These are phyloP conservation scores for Drosophila guanche DNA, from an alignment of 1,140 invertebrate species.

Conservation along the genomic window DNA sequence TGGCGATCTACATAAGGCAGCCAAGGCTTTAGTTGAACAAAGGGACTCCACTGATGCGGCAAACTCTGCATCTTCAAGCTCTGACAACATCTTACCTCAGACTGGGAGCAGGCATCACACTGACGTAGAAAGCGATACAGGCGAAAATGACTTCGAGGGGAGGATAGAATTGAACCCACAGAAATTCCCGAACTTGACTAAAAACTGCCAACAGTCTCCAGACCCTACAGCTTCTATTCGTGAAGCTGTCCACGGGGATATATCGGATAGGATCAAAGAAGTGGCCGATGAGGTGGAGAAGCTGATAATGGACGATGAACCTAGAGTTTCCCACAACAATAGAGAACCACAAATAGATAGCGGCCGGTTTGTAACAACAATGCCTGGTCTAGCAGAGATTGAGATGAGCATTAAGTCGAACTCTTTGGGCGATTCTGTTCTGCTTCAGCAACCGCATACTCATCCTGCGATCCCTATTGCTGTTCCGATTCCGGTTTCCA, in stretches of 20 bases:
- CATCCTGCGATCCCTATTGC: constrained; percentile 2
- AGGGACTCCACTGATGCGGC: background rate
- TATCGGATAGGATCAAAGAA: constrained; percentile 87
- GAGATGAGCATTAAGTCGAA: constrained; percentile 20
- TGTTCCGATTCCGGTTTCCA: background rate
- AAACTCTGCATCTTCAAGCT: background rate
- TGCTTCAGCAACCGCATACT: background rate
- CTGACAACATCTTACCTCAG: background rate
- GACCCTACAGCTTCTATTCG: constrained; percentile 10
- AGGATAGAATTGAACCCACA: background rate
- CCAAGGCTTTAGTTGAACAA: background rate
- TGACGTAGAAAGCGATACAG: background rate
- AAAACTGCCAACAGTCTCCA: constrained; percentile 4
- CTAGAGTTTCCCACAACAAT: constrained; percentile 34
- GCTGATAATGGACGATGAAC: constrained; percentile 88
- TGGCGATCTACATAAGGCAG: constrained; percentile 4
- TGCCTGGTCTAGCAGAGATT: constrained; percentile 16
- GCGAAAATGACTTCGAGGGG: background rate
- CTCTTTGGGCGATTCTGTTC: background rate
- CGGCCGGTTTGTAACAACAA: background rate
- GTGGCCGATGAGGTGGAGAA: constrained; percentile 90
- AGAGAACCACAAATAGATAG: constrained; percentile 7
- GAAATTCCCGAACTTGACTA: background rate
- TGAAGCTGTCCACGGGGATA: constrained; percentile 44
- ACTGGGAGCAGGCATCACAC: background rate